These are phyloP conservation scores for Neoniphon sammara DNA, from an alignment of 2,797 vertebrate genomes.

Conservation along the genomic window DNA sequence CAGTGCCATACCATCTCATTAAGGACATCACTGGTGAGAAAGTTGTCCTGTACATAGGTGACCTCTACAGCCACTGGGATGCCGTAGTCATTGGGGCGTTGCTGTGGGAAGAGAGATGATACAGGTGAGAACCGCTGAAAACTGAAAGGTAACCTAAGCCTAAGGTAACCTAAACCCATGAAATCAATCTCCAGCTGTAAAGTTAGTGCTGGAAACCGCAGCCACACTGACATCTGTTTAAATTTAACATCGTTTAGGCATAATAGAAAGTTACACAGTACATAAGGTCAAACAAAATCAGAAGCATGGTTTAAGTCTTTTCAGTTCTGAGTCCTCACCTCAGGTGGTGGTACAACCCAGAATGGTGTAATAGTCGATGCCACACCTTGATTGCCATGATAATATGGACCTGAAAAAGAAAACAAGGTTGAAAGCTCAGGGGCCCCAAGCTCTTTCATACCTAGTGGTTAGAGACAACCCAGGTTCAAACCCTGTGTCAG, in stretches of 20 bases:
- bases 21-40: constrained; percentile 94
- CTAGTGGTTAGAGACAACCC: no score
- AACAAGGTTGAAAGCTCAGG: not conserved
- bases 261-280: no score
- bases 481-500: no score
- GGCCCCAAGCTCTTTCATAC: no score
- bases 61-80: constrained; percentile 97
- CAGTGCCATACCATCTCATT: constrained; percentile 91
- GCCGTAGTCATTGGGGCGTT: constrained; percentile 94
- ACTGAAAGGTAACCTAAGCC: no score
- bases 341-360: constrained; percentile 95
- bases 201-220: not conserved
- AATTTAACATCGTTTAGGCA: not conserved
- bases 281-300: no score
- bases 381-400: constrained; percentile 89
- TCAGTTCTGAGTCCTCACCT: constrained; percentile 75
- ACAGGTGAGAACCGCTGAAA: not conserved
- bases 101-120: constrained; percentile 77
- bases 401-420: constrained; percentile 88
- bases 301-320: no score
- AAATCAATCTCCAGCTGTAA: not conserved
- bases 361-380: constrained; percentile 95
- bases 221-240: not conserved
- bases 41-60: constrained; percentile 95
- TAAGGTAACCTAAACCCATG: no score